These are phyloP conservation scores for Idaea aversata DNA, from an alignment of 2,888 invertebrate genomes.

Conservation along the genomic window DNA sequence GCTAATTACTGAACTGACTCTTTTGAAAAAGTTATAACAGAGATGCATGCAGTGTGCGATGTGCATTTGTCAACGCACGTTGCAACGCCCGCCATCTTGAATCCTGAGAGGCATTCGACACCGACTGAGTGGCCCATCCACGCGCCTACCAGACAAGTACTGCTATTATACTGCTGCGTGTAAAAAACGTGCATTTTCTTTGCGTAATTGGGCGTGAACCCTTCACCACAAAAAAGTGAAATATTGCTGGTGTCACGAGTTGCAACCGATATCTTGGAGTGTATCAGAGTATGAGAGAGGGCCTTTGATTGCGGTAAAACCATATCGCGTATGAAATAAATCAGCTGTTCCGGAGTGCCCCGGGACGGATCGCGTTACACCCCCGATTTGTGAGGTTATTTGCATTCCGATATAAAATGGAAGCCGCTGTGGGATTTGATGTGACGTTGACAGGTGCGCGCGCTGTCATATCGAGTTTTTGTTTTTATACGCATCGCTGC, in stretches of 20 bases:
- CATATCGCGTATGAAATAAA: constrained; percentile 76
- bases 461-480: constrained; percentile 48
- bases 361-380: constrained; percentile 69
- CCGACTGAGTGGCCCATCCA: constrained; percentile 68
- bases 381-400: constrained; percentile 69
- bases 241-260: constrained; percentile 37
- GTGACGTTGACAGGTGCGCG: constrained; percentile 69
- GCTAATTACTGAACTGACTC: no score
- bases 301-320: constrained; percentile 69
- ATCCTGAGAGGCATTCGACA: constrained; percentile 63
- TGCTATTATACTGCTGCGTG: constrained; percentile 48
- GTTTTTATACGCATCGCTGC: constrained; percentile 45
- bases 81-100: constrained; percentile 62
- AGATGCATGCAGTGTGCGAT: constrained; percentile 30
- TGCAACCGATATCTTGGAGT: constrained; percentile 42
- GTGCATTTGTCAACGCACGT: constrained; percentile 58
- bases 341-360: constrained; percentile 62
- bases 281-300: constrained; percentile 36
- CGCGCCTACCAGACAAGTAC: constrained; percentile 52
- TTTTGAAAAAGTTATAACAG: no score
- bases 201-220: constrained; percentile 62
- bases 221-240: constrained; percentile 41
- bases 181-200: constrained; percentile 61
- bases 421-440: constrained; percentile 61
- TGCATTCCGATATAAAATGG: constrained; percentile 73